Evolutionary conservation across 1,140 invertebrate species (phyloP).

Genomic region (Coenobita brevimanus): DNA sequence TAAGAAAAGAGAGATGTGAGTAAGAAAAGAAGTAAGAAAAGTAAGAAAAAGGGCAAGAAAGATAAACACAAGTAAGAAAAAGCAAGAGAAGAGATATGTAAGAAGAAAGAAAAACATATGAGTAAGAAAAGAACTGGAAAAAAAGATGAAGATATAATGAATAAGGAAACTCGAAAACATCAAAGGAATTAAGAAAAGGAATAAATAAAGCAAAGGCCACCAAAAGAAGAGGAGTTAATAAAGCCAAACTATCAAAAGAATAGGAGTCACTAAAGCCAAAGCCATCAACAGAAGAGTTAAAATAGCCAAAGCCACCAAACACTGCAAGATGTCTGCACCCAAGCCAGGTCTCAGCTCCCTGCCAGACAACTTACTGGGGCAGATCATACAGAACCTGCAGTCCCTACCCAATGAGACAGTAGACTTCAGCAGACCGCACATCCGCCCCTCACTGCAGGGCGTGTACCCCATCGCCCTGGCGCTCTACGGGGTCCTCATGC

Average conservation of each 20-base stretch:
- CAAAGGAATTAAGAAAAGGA: neutral
- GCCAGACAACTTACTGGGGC: conserved; percentile 51
- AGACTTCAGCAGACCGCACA: conserved; percentile 47
- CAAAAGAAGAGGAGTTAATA: neutral
- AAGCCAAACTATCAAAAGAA: no score
- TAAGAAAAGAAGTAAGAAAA: neutral
- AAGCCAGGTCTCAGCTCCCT: conserved; percentile 17
- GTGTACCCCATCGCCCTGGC: conserved; percentile 80
- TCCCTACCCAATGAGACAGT: conserved; percentile 62
- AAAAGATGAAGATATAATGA: neutral
- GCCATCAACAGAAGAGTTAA: neutral
- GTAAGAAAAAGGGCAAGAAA: neutral
- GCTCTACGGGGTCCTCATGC: conserved; percentile 78
- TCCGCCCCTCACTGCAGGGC: conserved; percentile 59
- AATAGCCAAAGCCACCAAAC: neutral
- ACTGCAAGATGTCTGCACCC: neutral
- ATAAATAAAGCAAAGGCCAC: neutral
- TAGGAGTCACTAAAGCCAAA: no score
- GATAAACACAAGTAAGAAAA: neutral
- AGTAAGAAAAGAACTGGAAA: neutral
- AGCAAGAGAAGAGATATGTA: neutral
- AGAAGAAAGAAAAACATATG: neutral
- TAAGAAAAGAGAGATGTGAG: no score
- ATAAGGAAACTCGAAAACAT: neutral
- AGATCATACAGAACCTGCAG: conserved; percentile 56